phyloP scores from a whole-genome alignment of 1,140 invertebrate genomes.

The Meloidogyne chitwoodi region DNA sequence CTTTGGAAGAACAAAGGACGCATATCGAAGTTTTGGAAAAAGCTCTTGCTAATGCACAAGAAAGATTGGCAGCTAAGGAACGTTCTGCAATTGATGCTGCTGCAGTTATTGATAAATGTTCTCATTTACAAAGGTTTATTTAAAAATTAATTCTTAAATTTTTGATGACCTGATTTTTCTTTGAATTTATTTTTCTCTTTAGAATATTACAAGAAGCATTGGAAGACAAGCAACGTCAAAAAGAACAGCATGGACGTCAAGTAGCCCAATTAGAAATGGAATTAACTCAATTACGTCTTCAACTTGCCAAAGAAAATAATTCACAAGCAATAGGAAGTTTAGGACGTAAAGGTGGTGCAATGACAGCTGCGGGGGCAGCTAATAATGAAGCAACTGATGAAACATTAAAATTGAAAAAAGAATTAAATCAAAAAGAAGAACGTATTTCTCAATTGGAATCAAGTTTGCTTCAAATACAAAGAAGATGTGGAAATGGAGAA shows the following conservation, averaged over 20 bases:
- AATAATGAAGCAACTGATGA: constrained; percentile 18
- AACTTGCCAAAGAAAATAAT: constrained; percentile 31
- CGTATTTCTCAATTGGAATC: constrained; percentile 34
- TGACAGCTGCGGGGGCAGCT: neutral
- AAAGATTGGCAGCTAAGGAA: constrained; percentile 80
- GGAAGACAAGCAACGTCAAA: constrained; percentile 34
- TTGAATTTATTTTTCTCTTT: neutral
- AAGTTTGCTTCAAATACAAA: constrained; percentile 29
- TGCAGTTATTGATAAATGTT: constrained; percentile 36
- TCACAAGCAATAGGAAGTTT: constrained; percentile 15
- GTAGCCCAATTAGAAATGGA: constrained; percentile 44
- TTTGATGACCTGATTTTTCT: neutral
- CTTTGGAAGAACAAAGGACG: constrained; percentile 80
- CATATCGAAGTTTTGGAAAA: constrained; percentile 88
- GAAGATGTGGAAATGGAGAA: constrained; percentile 21
- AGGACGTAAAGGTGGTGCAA: constrained; percentile 12
- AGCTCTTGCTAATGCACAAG: constrained; percentile 83
- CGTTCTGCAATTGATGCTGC: constrained; percentile 38
- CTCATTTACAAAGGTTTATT: constrained; percentile 31
- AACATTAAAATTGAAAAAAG: constrained; percentile 32
- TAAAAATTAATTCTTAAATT: neutral
- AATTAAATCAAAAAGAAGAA: constrained; percentile 28
- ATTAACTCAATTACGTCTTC: constrained; percentile 33
- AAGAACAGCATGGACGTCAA: constrained; percentile 40
- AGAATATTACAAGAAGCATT: constrained; percentile 36